phyloP scores from a whole-genome alignment of 2,888 invertebrate species.

The Lomographa bimaculata region DNA sequence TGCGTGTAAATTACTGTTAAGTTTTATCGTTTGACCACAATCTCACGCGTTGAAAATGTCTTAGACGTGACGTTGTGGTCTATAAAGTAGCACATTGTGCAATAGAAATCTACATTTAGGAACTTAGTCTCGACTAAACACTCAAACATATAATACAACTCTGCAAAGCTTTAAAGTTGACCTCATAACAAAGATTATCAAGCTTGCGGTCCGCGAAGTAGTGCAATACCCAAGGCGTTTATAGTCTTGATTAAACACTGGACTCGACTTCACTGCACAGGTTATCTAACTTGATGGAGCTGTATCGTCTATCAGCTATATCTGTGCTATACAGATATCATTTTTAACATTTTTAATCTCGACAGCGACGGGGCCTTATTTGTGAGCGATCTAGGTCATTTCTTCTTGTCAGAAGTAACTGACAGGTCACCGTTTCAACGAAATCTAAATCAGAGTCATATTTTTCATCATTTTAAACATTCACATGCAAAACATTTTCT shows the following conservation, averaged over 20 bases:
- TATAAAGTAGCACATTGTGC: conserved; percentile 1
- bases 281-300: conserved; percentile 7
- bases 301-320: conserved; percentile 6
- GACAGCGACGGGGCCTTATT: conserved; percentile 15
- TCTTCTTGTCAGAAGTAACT: conserved; percentile 5
- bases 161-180: neutral
- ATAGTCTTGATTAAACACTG: too few relatives aligned
- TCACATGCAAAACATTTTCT: conserved; percentile 22
- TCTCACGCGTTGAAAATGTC: conserved; percentile 1
- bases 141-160: too few relatives aligned
- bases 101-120: too few relatives aligned
- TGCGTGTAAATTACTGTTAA: neutral
- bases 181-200: conserved; percentile 8
- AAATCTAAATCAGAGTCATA: too few relatives aligned
- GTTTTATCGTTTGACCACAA: conserved; percentile 10
- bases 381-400: conserved; percentile 24
- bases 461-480: conserved; percentile 10
- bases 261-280: too few relatives aligned
- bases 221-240: too few relatives aligned
- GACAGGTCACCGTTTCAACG: too few relatives aligned
- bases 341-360: conserved; percentile 11
- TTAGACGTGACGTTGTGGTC: conserved; percentile 7
- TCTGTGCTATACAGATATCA: conserved; percentile 9
- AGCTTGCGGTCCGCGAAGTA: too few relatives aligned
- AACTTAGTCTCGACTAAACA: too few relatives aligned